Conservation (phyloP, 1,140 invertebrate species). For the Macrotrachela quadricornifera region DNA sequence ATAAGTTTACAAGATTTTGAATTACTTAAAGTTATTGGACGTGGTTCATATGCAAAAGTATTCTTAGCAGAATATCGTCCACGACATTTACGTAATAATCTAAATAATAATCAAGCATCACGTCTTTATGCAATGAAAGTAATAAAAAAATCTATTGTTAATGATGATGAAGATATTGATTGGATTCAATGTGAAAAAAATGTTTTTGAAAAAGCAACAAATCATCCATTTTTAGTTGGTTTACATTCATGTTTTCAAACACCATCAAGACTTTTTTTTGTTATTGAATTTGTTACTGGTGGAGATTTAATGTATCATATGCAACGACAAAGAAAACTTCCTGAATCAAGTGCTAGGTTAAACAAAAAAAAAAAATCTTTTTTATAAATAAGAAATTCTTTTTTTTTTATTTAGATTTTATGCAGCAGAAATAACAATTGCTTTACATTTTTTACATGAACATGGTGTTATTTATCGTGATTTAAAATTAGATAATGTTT, state of each 20-base stretch:
- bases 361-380: background rate
- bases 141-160: slow-evolving; percentile 81
- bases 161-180: slow-evolving; percentile 97
- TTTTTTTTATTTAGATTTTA: slow-evolving; percentile 49
- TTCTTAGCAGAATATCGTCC: slow-evolving; percentile 71
- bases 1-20: slow-evolving; percentile 49
- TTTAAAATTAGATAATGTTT: slow-evolving; percentile 89
- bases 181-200: slow-evolving; percentile 99
- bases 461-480: slow-evolving; percentile 93
- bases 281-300: slow-evolving; percentile 95
- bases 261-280: slow-evolving; percentile 67
- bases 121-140: slow-evolving; percentile 87
- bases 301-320: slow-evolving; percentile 99
- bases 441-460: slow-evolving; percentile 87
- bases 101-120: slow-evolving; percentile 19
- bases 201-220: slow-evolving; percentile 95
- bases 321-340: slow-evolving; percentile 75
- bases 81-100: too few species aligned
- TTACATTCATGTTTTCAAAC: slow-evolving; percentile 94
- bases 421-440: slow-evolving; percentile 88
- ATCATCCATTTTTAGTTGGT: slow-evolving; percentile 95
- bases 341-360: slow-evolving; percentile 58
- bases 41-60: slow-evolving; percentile 96
- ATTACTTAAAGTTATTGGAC: slow-evolving; percentile 83
- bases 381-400: background rate